A percentile compares a stretch with the other conserved stretches of the same genome.
Evolutionary conservation across 1,140 invertebrate genomes (phyloP).

Genomic region (Panulirus ornatus): DNA sequence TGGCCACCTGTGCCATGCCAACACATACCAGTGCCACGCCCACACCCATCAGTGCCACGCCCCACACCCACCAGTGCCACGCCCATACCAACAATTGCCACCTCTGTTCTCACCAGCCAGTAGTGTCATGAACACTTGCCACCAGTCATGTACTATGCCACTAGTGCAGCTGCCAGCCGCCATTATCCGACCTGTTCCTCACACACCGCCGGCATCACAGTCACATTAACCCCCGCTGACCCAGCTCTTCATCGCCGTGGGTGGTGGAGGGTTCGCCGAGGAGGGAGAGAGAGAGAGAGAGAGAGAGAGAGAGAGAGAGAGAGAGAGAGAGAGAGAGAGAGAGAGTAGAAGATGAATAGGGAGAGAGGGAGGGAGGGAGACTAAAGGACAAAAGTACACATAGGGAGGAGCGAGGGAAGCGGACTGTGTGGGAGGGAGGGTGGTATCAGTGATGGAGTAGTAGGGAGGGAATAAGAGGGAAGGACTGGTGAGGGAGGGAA

Average conservation of each 20-base stretch:
- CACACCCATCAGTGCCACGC: too few species aligned
- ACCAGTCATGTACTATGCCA: not conserved
- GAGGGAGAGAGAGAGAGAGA: not conserved
- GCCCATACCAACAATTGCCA: too few species aligned
- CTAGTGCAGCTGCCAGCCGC: not conserved
- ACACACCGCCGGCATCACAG: not conserved
- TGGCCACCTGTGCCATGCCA: too few species aligned
- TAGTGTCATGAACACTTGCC: too few species aligned
- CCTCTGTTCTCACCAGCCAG: too few species aligned
- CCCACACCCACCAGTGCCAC: too few species aligned
- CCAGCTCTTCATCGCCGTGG: not conserved
- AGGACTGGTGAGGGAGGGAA: too few species aligned
- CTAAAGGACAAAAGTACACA: not conserved
- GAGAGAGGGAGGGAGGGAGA: not conserved
- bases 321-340: not conserved
- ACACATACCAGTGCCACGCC: too few species aligned
- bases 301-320: not conserved
- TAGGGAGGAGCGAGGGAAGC: not conserved
- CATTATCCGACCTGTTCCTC: not conserved
- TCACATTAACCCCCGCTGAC: not conserved
- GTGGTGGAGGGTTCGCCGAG: not conserved
- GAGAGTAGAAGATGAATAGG: not conserved
- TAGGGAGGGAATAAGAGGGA: too few species aligned
- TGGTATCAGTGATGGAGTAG: not conserved
- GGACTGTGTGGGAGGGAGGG: not conserved